phyloP scores from a whole-genome alignment of 2,797 vertebrate genomes.

The Cyclura pinguis region DNA sequence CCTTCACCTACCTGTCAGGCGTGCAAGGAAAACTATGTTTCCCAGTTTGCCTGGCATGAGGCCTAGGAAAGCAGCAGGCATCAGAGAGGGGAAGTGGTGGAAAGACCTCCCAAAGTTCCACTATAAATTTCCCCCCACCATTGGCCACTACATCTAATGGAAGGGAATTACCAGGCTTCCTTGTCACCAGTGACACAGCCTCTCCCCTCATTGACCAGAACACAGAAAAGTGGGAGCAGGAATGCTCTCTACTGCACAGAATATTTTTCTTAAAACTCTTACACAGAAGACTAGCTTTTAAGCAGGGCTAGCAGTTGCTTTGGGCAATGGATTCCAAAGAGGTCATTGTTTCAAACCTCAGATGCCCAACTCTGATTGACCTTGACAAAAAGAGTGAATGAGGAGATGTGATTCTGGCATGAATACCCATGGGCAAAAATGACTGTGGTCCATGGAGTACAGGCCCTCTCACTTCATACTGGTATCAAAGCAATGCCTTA shows the following conservation, averaged over 20 bases:
- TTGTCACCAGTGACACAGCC: neutral
- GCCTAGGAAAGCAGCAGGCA: neutral
- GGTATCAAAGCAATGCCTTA: neutral
- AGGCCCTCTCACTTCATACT: neutral
- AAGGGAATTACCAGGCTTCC: neutral
- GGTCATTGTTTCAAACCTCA: neutral
- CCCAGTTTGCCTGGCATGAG: neutral
- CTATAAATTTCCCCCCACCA: neutral
- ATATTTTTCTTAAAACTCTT: neutral
- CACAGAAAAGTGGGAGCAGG: too few relatives aligned
- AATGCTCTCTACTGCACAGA: too few relatives aligned
- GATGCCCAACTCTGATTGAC: neutral
- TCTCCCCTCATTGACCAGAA: neutral
- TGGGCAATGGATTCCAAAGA: neutral
- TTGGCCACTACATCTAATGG: neutral
- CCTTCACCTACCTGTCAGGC: neutral
- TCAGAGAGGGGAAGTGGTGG: neutral
- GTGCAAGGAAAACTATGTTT: neutral
- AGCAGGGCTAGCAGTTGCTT: neutral
- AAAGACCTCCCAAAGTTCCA: neutral
- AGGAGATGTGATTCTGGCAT: neutral
- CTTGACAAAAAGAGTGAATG: neutral
- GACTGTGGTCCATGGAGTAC: neutral
- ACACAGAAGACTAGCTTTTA: neutral
- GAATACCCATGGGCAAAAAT: neutral